Evolutionary conservation across 2,797 vertebrate species (phyloP), one percentile per base, ranked within the genome.

Genomic region (Chrysolophus pictus): DNA sequence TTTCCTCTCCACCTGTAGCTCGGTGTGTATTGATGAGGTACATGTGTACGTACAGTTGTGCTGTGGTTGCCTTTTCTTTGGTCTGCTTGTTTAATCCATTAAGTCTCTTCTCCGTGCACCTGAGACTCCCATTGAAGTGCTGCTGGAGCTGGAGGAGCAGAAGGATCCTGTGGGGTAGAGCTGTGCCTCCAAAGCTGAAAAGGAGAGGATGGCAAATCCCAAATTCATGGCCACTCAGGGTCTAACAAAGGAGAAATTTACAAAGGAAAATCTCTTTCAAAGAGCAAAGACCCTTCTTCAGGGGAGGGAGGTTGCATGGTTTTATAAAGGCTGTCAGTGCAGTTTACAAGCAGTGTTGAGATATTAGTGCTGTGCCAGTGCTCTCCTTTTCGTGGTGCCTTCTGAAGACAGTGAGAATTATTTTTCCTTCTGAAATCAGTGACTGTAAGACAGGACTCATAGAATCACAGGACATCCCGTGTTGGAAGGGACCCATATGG

Each of bases 321-420:
- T 74, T 67, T 55, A 4, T 6, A 11, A 18, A 22, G 39, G 39
- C 4, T 16, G 28, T 22, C 10, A 23, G 16, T 22, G 33, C 12
- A 11, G 33, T 81, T 76, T 83, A 44, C 35, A 35, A 39, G 67
- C 0, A 1, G 3, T 10, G 21, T 4, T 8, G 4, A 1, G 10
- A 0, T 37, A 11, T 26, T 47, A 2, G 11, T 1, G 1, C 0
- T 0, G 10, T 41, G 3, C 1, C 3, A 7, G 17, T 62, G 12
- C 29, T 64, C 28, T 31, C 10, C 22, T 69, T 63, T 53, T 28
- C 19, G 3, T 6, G 6, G 24, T 44, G 15, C 31, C 6, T 49
- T 79, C 77, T 46, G 7, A 89, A 44, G 19, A 35, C 4, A 0
- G 4, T 37, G 24, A 29, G 11, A 42, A 33, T 63, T 46, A 6